Percentiles rank a stretch among this genome's conserved stretches.
These are phyloP conservation scores for Pristionchus arcanus DNA, from an alignment of 2,888 invertebrate genomes.

Conservation along the genomic window DNA sequence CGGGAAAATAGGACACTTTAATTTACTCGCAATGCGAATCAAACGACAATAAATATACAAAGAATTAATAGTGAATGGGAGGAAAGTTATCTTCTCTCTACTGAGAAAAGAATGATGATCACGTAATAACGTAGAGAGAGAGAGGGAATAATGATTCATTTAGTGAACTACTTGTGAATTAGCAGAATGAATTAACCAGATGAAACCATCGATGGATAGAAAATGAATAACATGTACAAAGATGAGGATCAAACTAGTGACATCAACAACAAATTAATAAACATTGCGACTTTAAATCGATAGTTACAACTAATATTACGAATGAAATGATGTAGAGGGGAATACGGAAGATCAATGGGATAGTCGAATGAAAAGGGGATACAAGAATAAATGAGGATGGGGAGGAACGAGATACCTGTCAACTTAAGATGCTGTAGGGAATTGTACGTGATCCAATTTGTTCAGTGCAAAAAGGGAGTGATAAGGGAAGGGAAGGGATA, in stretches of 20 bases:
- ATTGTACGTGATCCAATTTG: neutral
- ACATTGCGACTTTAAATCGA: slow-evolving; percentile 19
- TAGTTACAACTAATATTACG: neutral
- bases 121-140: neutral
- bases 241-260: slow-evolving; percentile 48
- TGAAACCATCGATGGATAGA: neutral
- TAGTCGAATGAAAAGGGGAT: neutral
- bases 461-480: slow-evolving; percentile 1
- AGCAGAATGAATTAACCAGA: neutral
- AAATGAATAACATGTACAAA: slow-evolving; percentile 45
- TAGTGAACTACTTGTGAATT: neutral
- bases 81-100: neutral
- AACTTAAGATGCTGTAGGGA: slow-evolving; percentile 19
- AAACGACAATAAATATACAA: slow-evolving; percentile 29
- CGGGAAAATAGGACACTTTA: neutral
- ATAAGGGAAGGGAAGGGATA: neutral
- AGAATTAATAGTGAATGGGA: neutral
- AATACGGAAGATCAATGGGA: slow-evolving; percentile 26
- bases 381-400: neutral
- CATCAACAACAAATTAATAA: neutral
- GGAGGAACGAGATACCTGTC: neutral
- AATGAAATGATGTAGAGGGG: neutral
- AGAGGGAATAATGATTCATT: neutral
- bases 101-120: neutral
- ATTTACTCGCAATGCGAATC: slow-evolving; percentile 32